Evolutionary conservation across 1,140 invertebrate genomes (phyloP).

Genomic region (Philotrypesis tridentata): DNA sequence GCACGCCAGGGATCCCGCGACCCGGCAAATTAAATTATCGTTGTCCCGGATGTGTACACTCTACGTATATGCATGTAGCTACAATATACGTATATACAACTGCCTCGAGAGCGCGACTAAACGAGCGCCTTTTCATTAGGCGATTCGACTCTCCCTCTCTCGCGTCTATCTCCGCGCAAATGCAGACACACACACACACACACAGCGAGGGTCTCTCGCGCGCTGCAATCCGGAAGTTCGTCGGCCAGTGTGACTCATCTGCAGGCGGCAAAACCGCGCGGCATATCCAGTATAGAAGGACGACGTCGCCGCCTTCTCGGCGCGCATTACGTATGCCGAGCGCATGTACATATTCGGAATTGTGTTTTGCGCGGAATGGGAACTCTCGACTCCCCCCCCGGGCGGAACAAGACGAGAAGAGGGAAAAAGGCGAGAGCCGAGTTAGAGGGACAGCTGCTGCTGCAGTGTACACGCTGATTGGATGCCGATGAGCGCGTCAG

Average conservation of each 20-base stretch:
- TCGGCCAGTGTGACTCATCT: neutral
- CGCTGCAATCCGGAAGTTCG: neutral
- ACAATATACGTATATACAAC: too few relatives aligned
- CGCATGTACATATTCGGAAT: conserved; percentile 13
- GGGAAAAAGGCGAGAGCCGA: neutral
- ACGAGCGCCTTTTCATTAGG: neutral
- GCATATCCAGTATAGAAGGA: neutral
- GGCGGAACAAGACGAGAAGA: neutral
- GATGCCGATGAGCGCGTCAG: neutral
- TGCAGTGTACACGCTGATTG: neutral
- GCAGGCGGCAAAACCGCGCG: conserved; percentile 10
- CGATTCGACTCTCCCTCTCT: neutral
- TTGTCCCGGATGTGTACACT: neutral
- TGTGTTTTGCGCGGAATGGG: neutral
- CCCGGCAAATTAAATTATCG: neutral
- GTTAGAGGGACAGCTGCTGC: neutral
- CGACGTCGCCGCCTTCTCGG: too few relatives aligned
- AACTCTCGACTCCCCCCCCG: neutral
- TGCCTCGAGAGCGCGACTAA: too few relatives aligned
- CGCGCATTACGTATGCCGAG: conserved; percentile 14
- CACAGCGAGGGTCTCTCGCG: too few relatives aligned
- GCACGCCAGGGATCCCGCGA: neutral
- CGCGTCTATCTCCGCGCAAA: too few relatives aligned
- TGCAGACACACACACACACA: too few relatives aligned
- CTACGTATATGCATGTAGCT: too few relatives aligned